Base-by-base conservation (phyloP, 2,113 vertebrate species). In the Eudyptes chrysolophus region DNA sequence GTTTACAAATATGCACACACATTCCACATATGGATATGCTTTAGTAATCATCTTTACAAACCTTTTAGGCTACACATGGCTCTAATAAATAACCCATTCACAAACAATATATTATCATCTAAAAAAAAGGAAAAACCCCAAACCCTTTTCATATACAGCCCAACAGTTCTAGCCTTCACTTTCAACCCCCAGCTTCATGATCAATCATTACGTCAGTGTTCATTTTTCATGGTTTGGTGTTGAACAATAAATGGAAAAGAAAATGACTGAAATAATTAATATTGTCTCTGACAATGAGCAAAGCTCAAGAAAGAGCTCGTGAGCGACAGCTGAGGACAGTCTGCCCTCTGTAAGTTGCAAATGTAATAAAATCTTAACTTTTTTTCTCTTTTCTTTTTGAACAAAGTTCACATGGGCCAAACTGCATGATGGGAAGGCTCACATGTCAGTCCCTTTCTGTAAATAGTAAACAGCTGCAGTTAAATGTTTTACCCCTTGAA, bases 81-180 rank as follows among this genome's bases (percentile, higher is more conserved):
- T 87, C 61, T 95, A 97, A 97, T 97, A 97, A 96, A 96, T 97
- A 97, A 96, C 70, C 64, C 78, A 87, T 92, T 93, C 94, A 97
- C 91, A 95, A 95, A 98, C 95, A 98, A 96, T 98, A 97, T 97
- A 97, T 97, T 94, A 97, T 95, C 86, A 90, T 95, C 92, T 64
- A 17, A 92, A 96, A 96, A 97, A 94, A 74, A 38, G 15, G n/a
- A 75, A 91, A 89, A 58, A 1, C 6, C 32, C 46, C 38, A 49
- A 97, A 52, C 66, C 24, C 69, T 96, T 94, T 97, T 94, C 94
- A 97, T 87, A 97, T 68, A 94, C 26, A 94, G 84, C 48, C 75
- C 84, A 84, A 74, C 68, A 89, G 70, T 85, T 93, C 55, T 71
- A 92, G 81, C 10, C 21, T 89, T 97, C 75, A 88, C 94, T 96